Conservation (phyloP, 1,140 invertebrate genomes). For the Agrilus planipennis region DNA sequence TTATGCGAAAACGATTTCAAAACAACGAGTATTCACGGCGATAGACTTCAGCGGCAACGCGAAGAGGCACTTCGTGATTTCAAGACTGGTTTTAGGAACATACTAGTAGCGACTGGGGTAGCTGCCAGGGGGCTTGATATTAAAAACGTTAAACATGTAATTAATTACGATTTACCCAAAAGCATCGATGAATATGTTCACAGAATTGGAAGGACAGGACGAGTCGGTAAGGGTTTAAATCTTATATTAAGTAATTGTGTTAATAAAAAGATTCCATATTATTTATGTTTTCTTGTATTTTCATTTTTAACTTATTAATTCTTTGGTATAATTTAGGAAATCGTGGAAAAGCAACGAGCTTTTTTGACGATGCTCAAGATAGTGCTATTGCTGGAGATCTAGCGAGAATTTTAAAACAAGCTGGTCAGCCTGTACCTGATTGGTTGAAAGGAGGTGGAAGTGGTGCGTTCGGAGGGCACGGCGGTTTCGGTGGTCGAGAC, state of each 20-base stretch:
- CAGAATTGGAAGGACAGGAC: slow-evolving; percentile 86
- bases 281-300: neutral
- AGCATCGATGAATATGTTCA: slow-evolving; percentile 90
- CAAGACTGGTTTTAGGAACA: slow-evolving; percentile 53
- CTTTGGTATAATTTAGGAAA: slow-evolving; percentile 51
- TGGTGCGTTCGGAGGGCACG: slow-evolving; percentile 30
- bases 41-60: slow-evolving; percentile 76
- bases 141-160: slow-evolving; percentile 55
- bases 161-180: slow-evolving; percentile 86
- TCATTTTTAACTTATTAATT: neutral
- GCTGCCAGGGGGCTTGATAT: slow-evolving; percentile 68
- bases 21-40: slow-evolving; percentile 89
- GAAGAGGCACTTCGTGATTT: slow-evolving; percentile 82
- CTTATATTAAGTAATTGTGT: neutral
- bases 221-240: slow-evolving; percentile 51
- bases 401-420: slow-evolving; percentile 56
- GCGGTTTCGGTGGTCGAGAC: slow-evolving; percentile 42
- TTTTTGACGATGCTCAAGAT: slow-evolving; percentile 61
- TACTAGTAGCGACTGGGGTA: slow-evolving; percentile 89
- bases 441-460: slow-evolving; percentile 38
- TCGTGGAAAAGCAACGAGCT: slow-evolving; percentile 76
- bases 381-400: slow-evolving; percentile 47
- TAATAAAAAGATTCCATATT: neutral
- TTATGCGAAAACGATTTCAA: slow-evolving; percentile 42
- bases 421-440: slow-evolving; percentile 49